Evolutionary conservation across 2,797 vertebrate genomes (phyloP).

Genomic region (Sebastes trivittatus): DNA sequence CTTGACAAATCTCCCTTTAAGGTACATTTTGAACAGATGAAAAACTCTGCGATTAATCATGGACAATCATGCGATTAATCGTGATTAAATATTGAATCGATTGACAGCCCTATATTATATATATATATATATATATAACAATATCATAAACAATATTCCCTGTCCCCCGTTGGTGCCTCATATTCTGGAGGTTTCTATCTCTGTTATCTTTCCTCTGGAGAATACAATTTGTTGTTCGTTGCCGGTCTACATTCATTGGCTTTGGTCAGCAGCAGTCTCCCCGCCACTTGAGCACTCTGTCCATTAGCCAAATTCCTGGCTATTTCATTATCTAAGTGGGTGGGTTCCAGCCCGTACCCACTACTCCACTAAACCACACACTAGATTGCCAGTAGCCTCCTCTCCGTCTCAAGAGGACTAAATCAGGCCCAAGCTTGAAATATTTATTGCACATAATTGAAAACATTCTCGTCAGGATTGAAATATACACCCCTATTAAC

Average conservation of each 20-base stretch:
- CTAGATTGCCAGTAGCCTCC: conserved; percentile 26
- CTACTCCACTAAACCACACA: conserved; percentile 34
- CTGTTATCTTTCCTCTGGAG: neutral
- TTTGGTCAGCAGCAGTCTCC: conserved; percentile 35
- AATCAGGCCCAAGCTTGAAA: conserved; percentile 35
- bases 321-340: conserved; percentile 75
- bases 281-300: conserved; percentile 36
- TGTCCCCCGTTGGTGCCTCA: neutral
- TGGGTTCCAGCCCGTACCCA: conserved; percentile 21
- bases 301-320: conserved; percentile 71
- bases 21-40: too few species aligned
- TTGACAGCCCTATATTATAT: too few species aligned
- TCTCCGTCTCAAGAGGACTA: conserved; percentile 11
- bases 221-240: neutral
- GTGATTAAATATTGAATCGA: too few species aligned
- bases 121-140: neutral
- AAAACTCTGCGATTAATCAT: too few species aligned
- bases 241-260: conserved; percentile 10
- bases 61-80: too few species aligned
- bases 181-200: neutral
- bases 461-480: neutral
- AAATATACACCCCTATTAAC: conserved; percentile 11
- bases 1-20: too few species aligned
- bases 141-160: too few species aligned
- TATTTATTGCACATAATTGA: conserved; percentile 38